Evolutionary conservation across 2,113 vertebrate species (phyloP).

Genomic region (Pedetes capensis): DNA sequence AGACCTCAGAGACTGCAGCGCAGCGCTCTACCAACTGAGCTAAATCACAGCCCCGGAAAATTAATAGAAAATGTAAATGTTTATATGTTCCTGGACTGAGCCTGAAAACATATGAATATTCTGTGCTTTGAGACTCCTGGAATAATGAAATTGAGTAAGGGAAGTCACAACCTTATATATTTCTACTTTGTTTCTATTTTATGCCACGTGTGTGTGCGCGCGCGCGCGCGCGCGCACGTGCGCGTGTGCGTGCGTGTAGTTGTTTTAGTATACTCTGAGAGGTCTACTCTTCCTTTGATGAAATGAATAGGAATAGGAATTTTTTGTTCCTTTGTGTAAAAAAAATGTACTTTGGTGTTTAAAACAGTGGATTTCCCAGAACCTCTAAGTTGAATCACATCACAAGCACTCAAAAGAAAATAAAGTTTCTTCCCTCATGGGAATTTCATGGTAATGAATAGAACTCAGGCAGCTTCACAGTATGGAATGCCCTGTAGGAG

Average conservation of each 20-base stretch:
- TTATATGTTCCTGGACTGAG: neutral
- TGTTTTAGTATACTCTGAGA: conserved; percentile 28
- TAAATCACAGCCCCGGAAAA: neutral
- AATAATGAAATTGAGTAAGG: neutral
- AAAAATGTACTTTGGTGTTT: conserved; percentile 4
- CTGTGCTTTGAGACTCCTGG: neutral
- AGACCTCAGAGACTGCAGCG: too few relatives aligned
- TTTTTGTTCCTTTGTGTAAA: neutral
- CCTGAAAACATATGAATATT: neutral
- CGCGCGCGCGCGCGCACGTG: neutral
- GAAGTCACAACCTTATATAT: neutral
- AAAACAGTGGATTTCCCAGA: conserved; percentile 4
- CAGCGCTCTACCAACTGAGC: too few relatives aligned
- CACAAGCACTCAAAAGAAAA: conserved; percentile 42
- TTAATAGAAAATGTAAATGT: neutral
- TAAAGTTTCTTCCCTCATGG: neutral
- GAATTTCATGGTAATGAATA: conserved; percentile 14
- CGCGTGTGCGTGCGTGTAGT: neutral
- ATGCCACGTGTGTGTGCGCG: neutral
- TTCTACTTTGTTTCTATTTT: neutral
- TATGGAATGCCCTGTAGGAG: neutral
- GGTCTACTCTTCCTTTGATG: conserved; percentile 45
- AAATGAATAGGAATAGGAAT: conserved; percentile 25
- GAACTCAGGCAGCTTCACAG: neutral
- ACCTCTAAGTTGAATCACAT: conserved; percentile 34